Evolutionary conservation across 1,140 invertebrate species (phyloP).

Genomic region (Archivesica marissinica): DNA sequence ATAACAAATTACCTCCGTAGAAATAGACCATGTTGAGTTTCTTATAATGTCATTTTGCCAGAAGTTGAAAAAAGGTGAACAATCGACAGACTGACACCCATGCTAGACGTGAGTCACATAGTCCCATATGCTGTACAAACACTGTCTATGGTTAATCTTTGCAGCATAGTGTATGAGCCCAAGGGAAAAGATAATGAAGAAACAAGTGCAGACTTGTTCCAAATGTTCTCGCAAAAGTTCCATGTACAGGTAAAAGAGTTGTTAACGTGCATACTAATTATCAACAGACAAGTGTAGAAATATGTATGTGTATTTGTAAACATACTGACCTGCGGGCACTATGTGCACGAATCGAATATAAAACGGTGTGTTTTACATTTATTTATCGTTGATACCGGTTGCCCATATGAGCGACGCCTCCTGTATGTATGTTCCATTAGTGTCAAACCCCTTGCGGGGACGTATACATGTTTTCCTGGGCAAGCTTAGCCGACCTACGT

Average conservation of each 20-base stretch:
- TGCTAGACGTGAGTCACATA: background rate
- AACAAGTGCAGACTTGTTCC: constrained; percentile 64
- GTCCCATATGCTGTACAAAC: background rate
- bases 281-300: no score
- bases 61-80: background rate
- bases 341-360: no score
- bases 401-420: no score
- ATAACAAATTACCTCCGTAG: background rate
- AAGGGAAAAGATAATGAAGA: constrained; percentile 68
- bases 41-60: background rate
- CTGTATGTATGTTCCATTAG: no score
- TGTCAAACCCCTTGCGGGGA: no score
- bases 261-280: no score
- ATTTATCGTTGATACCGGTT: no score
- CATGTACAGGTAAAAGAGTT: constrained; percentile 37
- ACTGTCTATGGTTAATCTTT: constrained; percentile 24
- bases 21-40: background rate
- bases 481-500: no score
- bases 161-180: constrained; percentile 72
- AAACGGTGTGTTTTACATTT: no score
- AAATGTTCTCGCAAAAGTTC: constrained; percentile 48
- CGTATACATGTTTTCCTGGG: no score
- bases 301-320: no score
- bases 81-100: background rate
- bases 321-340: no score